Percentiles rank a stretch among this genome's conserved stretches.
These are phyloP conservation scores for Smutsia temminckii DNA, from an alignment of 2,797 vertebrate species.

Conservation along the genomic window DNA sequence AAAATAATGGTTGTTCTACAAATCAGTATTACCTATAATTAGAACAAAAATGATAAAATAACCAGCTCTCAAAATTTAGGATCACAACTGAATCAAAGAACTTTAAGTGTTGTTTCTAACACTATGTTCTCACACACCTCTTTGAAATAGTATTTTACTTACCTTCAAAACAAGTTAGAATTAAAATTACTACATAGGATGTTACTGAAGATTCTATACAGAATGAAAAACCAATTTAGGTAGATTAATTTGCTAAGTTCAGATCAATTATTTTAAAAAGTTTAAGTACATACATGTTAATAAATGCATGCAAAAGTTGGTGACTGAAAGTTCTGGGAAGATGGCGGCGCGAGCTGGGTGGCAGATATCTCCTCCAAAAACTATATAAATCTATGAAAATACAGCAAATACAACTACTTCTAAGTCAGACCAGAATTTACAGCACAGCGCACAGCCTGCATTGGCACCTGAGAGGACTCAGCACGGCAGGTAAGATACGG, in stretches of 20 bases:
- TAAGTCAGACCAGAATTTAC: no score
- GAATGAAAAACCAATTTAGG: conserved; percentile 25
- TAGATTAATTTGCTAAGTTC: conserved; percentile 20
- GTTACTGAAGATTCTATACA: conserved; percentile 23
- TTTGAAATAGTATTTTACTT: conserved; percentile 45
- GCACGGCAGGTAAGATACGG: no score
- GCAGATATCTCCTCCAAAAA: no score
- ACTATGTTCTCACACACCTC: neutral
- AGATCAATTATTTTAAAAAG: neutral
- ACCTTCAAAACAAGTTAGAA: conserved; percentile 49
- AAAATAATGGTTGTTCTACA: neutral
- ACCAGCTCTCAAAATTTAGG: conserved; percentile 24
- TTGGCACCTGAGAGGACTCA: no score
- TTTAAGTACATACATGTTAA: neutral
- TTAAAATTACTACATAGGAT: conserved; percentile 34
- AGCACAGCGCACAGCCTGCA: no score
- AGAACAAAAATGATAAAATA: conserved; percentile 2
- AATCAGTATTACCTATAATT: neutral
- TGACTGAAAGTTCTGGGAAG: neutral
- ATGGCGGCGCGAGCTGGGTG: no score
- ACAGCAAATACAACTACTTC: no score
- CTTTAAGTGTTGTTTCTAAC: neutral
- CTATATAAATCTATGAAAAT: no score
- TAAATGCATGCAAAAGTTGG: neutral
- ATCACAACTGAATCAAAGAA: conserved; percentile 12